Evolutionary conservation across 2,113 vertebrate genomes (phyloP), one percentile per base, ranked within the genome.

Genomic region (Bos javanicus): DNA sequence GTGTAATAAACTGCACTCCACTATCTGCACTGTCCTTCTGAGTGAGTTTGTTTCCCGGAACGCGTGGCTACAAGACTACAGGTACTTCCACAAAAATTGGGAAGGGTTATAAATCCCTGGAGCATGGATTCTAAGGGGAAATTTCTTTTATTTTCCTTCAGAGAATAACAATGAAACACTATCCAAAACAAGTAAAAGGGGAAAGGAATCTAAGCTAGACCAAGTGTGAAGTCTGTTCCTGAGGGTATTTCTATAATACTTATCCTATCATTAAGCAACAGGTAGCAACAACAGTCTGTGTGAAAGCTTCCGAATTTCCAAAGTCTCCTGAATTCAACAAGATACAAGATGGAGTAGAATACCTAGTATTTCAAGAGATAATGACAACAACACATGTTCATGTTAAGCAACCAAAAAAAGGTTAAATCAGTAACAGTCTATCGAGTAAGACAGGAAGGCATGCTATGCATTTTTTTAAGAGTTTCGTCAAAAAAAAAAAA

Each of bases 111-210:
- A 96, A 91, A 89, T 82, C 30, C 67, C 91, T 90, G 60, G 19
- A 64, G 16, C 67, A 95, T 36, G 67, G 71, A 78, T 87, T 92
- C 56, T 57, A 94, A 89, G 14, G 21, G n/a, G 33, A 91, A 96
- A 89, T 50, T 82, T 85, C 30, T 36, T 67, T 64, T 62, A 48
- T 95, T 94, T 62, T 92, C 83, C 62, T 82, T 82, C 28, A 76
- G 78, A 91, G 6, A 95, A 91, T 76, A 91, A 64, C 30, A 56
- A 76, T 85, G 67, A 91, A 95, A 95, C 94, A 36, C 50, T 85
- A 80, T 59, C 5, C 85, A 5, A 50, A 86, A 95, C 19, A 90
- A 74, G 56, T 17, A 85, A 92, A 95, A 59, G 13, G 16, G 81
- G 21, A 86, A 91, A 94, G 30, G 26, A 87, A 92, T 21, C 19